A percentile compares a stretch with the other conserved stretches of the same genome.
phyloP scores from a whole-genome alignment of 2,797 vertebrate species.

The Artibeus jamaicensis region DNA sequence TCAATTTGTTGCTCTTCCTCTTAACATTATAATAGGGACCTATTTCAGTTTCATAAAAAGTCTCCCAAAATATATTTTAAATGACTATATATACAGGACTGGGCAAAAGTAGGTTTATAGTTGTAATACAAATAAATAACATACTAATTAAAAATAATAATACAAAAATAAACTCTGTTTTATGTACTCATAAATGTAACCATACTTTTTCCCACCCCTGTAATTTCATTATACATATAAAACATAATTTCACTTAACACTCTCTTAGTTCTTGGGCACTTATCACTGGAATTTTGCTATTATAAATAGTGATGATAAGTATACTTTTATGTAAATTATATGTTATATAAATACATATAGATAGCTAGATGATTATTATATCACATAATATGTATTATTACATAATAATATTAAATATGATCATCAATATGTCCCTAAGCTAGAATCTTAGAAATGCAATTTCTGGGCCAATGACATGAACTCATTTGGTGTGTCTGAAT shows the following conservation, averaged over 20 bases:
- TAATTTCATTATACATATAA: neutral
- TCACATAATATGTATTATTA: neutral
- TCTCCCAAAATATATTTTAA: neutral
- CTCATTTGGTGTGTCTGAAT: neutral
- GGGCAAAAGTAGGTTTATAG: neutral
- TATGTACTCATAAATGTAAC: neutral
- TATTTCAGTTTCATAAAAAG: neutral
- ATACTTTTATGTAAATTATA: neutral
- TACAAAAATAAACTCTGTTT: neutral
- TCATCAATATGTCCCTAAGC: neutral
- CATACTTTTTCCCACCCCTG: neutral
- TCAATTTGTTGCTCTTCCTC: neutral
- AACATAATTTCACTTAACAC: neutral
- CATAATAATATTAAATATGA: neutral
- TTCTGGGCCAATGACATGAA: neutral
- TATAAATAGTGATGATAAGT: neutral
- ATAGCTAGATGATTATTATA: neutral
- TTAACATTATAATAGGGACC: neutral
- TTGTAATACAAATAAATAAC: neutral
- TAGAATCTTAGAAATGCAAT: neutral
- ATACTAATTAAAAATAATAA: neutral
- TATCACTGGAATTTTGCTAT: neutral
- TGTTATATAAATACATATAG: neutral
- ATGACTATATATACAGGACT: neutral
- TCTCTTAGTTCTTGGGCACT: neutral